phyloP scores from a whole-genome alignment of 23 tunicate genomes.

The Halocynthia aurantium region DNA sequence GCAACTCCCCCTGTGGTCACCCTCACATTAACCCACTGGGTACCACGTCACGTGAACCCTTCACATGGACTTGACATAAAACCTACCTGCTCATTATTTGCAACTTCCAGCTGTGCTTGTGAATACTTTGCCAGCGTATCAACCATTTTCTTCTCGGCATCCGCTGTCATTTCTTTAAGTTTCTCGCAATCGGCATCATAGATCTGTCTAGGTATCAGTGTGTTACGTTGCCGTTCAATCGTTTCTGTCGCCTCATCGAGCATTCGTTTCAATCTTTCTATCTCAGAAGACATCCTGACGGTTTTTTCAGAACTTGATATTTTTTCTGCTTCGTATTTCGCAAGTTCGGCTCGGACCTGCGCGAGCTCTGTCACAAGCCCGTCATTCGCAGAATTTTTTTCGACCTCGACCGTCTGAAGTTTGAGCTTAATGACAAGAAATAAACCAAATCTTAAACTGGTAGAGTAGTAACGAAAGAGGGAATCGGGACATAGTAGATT shows the following conservation, averaged over 20 bases:
- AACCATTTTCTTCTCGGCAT: constrained; percentile 2
- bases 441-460: neutral
- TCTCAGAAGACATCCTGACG: constrained; percentile 4
- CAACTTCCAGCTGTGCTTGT: constrained; percentile 4
- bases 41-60: too few relatives aligned
- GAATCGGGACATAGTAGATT: too few relatives aligned
- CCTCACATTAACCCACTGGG: too few relatives aligned
- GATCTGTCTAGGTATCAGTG: neutral
- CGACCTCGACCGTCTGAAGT: neutral
- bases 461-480: neutral
- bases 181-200: constrained; percentile 18
- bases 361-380: neutral
- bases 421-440: neutral
- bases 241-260: constrained; percentile 5
- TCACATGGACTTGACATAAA: too few relatives aligned
- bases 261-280: constrained; percentile 3
- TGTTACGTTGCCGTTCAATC: constrained; percentile 5
- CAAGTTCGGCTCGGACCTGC: constrained; percentile 1
- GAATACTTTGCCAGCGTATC: constrained; percentile 11
- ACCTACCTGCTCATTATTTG: constrained; percentile 14
- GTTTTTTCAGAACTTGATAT: neutral
- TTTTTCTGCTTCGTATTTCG: constrained; percentile 2
- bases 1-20: too few relatives aligned
- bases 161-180: constrained; percentile 13
- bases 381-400: neutral